Conservation (phyloP, 2,797 vertebrate genomes). For the Diglossa cyanea region DNA sequence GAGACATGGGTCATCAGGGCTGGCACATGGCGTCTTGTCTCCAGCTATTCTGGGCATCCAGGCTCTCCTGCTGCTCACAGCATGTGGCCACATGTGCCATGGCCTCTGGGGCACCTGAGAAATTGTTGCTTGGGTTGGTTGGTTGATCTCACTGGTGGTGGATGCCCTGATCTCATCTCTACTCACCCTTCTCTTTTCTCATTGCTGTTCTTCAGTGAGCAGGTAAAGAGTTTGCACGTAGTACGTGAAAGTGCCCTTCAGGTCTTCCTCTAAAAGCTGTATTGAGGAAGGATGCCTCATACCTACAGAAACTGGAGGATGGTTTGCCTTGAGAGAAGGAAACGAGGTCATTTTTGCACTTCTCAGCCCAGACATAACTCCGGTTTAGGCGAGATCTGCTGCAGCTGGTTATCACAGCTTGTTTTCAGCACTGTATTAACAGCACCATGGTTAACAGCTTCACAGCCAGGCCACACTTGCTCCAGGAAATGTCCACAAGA, state of each 20-base stretch:
- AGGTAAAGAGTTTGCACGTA: neutral
- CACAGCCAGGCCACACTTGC: neutral
- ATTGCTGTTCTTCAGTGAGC: accelerated
- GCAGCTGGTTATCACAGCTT: neutral
- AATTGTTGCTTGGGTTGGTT: neutral
- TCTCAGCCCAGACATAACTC: neutral
- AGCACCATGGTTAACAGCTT: neutral
- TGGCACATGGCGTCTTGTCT: neutral
- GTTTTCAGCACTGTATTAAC: neutral
- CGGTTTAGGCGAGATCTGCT: accelerated
- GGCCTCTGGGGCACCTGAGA: neutral
- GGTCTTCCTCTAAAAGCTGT: neutral
- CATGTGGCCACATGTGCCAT: accelerated
- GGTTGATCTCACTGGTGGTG: neutral
- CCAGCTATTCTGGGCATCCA: neutral
- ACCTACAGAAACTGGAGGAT: accelerated
- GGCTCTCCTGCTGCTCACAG: neutral
- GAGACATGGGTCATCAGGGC: neutral
- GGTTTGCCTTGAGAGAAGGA: neutral
- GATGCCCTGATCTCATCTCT: neutral
- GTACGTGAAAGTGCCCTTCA: accelerated
- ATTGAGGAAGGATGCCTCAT: neutral
- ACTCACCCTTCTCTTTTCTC: neutral
- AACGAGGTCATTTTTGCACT: accelerated
- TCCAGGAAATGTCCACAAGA: slow-evolving; percentile 14